Evolutionary conservation across 92 coral and sea anemone species (phyloP), one percentile per base, ranked within the genome.

Genomic region (Siderastrea radians): DNA sequence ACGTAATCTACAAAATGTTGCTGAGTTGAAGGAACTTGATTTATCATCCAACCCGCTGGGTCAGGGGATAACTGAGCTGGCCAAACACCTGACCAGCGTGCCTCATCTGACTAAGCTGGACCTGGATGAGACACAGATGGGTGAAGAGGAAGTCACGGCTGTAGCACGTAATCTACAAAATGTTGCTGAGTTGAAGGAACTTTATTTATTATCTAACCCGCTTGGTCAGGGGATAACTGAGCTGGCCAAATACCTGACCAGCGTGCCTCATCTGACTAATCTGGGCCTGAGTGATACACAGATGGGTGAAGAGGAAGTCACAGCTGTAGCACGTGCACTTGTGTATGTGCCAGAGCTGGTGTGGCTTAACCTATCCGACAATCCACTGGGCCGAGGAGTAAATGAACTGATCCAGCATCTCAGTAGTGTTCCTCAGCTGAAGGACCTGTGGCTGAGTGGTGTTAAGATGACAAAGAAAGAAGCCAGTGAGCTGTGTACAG

Each of bases 381-480:
- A 78, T 61, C 82, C 82, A 15, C 71, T 78, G 67, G 70, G 45
- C n/a, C 69, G 67, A 47, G 82, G 82, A 61, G 67, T 62, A 15
- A 62, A 7, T 60, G 71, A 61, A 7, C 82, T 78, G 8, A n/a
- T 61, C 17, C 11, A 62, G 52, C 57, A 63, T 17, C 53, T 78
- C 70, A 78, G 44, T 19, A 17, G 67, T 9, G 13, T 61, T 47
- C 82, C 71, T 62, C 11, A 61, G 26, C 82, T 78, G 45, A 0
- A 0, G 5, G 0, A 0, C 3, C 58, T 78, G 55, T 7, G 1
- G 16, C 58, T 78, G 70, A 1, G 0, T 4, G 1, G 70, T 60
- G 71, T 78, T 61, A n/a, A 61, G 68, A 61, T 78, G 72, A 78
- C 82, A 78, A 62, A 62, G 72, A 62, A 47, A 78, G 82, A 78